Base-by-base conservation (phyloP, 2,113 vertebrate species). In the Hemichromis elongatus region DNA sequence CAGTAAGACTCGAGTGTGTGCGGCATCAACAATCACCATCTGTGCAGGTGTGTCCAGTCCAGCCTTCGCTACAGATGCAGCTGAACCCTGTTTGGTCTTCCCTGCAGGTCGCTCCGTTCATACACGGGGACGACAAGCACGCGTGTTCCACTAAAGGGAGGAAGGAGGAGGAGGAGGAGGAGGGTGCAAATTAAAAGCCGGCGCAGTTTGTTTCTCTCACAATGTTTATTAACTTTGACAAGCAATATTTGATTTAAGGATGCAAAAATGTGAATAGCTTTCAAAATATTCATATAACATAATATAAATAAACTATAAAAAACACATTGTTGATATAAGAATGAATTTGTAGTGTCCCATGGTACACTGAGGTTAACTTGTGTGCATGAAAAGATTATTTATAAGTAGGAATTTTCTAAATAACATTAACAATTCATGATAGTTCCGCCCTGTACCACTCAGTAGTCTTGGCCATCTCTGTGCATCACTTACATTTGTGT, bases 101-200 rank as follows among this genome's bases (percentile, higher is more conserved):
- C 35, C 93, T 83, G 83, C 96, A 97, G 13, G 94, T 96, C 33
- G 95, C 96, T 18, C 84, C 94, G 9, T 96, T 96, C 70, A 84
- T 28, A 90, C 96, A 97, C 2, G 96, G 96, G 61, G 94, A 94
- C 1, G 96, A 96, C 45, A 97, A 91, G 86, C 96, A 97, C 0
- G 96, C 96, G 5, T 96, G 96, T 70, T 97, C 96, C 86, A 96
- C 96, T 97, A 89, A 68, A 14, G 63, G n/a, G 26, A 79, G 47
- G 28, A 47, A 30, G n/a, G 57, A 61, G 78, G 21, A n/a, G n/a
- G n/a, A n/a, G n/a, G n/a, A n/a, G n/a, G 8, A 26, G 68, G 61
- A 61, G 56, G 14, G 6, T 50, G 42, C 6, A 50, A 73, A 73
- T 18, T 28, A 28, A 73, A 50, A 73, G 68, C 68, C 9, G 37